phyloP scores from a whole-genome alignment of 2,888 invertebrate species.

The Standfussiana lucernea region DNA sequence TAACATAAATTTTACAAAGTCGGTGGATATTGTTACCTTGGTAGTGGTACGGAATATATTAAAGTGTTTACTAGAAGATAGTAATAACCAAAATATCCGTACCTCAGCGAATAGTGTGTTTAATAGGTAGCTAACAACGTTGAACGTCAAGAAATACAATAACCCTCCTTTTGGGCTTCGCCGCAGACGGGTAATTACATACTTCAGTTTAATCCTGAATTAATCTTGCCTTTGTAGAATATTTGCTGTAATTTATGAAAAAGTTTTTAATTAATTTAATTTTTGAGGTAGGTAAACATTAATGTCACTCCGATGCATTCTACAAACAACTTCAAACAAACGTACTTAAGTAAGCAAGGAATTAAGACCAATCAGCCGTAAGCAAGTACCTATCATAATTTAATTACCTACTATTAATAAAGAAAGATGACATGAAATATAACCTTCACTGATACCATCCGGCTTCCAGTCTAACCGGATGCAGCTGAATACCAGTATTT shows the following conservation, averaged over 20 bases:
- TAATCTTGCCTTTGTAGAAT: not conserved
- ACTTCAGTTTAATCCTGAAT: not conserved
- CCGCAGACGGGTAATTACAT: not conserved
- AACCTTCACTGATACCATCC: not conserved
- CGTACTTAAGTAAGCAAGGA: not conserved
- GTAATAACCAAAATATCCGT: not conserved
- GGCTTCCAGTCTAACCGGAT: too few relatives aligned
- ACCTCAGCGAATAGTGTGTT: not conserved
- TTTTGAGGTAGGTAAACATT: not conserved
- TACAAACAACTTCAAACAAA: not conserved
- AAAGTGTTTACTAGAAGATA: not conserved
- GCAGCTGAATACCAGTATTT: too few relatives aligned
- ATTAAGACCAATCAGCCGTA: not conserved
- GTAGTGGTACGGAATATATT: not conserved
- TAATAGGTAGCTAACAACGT: not conserved
- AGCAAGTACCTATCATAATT: conserved; percentile 34
- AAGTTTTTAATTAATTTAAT: not conserved
- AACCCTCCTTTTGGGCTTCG: not conserved
- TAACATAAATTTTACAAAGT: not conserved
- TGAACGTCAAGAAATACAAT: not conserved
- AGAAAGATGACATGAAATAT: conserved; percentile 21
- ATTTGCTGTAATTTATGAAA: not conserved
- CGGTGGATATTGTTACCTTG: not conserved
- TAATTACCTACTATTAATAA: not conserved
- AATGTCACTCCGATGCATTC: not conserved